phyloP scores from a whole-genome alignment of 1,140 invertebrate species.

The Bombus fervidus region DNA sequence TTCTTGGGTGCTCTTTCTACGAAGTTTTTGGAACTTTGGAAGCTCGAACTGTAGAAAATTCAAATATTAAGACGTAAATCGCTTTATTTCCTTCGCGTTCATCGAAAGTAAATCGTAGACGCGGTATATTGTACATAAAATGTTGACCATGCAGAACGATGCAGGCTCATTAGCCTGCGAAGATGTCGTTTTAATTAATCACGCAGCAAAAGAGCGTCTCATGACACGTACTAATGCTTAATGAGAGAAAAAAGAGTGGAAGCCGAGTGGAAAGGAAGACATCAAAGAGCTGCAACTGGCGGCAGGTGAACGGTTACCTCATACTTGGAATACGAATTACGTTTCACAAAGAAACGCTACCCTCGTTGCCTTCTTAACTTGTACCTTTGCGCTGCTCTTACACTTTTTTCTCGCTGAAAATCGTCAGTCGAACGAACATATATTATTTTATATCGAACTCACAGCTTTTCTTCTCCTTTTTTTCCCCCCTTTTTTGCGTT shows the following conservation, averaged over 20 bases:
- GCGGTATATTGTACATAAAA: not conserved
- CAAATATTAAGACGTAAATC: not conserved
- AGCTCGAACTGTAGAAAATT: not conserved
- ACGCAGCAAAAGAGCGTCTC: not conserved
- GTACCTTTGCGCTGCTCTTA: not conserved
- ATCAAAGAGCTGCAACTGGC: conserved; percentile 43
- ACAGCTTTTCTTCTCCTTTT: not conserved
- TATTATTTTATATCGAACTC: not conserved
- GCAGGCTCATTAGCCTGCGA: conserved; percentile 12
- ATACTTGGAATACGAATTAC: conserved; percentile 48
- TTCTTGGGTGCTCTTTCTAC: not conserved
- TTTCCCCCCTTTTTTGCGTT: accelerated
- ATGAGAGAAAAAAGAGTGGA: conserved; percentile 13
- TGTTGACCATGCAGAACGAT: not conserved
- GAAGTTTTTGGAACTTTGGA: not conserved
- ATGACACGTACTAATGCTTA: conserved; percentile 5
- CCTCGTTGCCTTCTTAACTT: not conserved
- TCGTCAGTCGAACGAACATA: not conserved
- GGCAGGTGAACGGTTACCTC: conserved; percentile 29
- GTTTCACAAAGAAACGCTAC: conserved; percentile 32
- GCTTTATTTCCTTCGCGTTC: not conserved
- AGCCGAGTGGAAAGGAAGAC: not conserved
- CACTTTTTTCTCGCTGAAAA: not conserved
- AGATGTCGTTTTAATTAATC: conserved; percentile 46
- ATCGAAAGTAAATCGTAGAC: not conserved